phyloP scores from a whole-genome alignment of 2,797 vertebrate species.

The Myotis daubentonii region DNA sequence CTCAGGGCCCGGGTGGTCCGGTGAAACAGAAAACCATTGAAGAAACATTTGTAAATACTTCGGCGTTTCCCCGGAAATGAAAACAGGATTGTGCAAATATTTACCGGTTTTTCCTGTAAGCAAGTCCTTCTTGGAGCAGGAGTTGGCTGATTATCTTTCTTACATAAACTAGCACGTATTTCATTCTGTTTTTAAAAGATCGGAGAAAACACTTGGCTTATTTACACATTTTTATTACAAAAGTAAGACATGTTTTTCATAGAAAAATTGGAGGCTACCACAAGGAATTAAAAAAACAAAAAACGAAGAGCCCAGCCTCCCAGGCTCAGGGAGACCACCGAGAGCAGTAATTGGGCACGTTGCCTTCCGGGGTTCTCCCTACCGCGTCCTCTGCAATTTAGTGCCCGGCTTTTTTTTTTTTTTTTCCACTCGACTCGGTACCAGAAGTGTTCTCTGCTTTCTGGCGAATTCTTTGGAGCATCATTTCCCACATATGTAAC shows the following conservation, averaged over 20 bases:
- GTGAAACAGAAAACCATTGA: not conserved
- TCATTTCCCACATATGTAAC: rapidly evolving
- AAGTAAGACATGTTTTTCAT: not conserved
- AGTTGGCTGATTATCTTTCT: not conserved
- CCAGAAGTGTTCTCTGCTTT: not conserved
- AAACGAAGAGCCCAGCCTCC: not conserved
- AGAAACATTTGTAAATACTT: not conserved
- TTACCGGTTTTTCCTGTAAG: not conserved
- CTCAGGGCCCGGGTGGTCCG: not conserved
- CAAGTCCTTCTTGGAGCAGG: not conserved
- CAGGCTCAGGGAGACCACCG: rapidly evolving
- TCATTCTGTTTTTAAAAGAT: not conserved
- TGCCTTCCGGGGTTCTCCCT: not conserved
- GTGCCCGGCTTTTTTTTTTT: not conserved
- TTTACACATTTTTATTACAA: not conserved
- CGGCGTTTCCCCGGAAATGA: not conserved
- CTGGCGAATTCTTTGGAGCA: not conserved
- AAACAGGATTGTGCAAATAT: not conserved
- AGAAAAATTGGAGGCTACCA: not conserved
- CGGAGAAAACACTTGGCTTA: not conserved
- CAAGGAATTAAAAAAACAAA: not conserved
- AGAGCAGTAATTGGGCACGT: rapidly evolving
- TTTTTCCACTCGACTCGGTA: not conserved
- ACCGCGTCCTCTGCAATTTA: not conserved
- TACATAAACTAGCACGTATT: not conserved